Base-by-base conservation (phyloP, 2,797 vertebrate species). In the Streptopelia turtur region DNA sequence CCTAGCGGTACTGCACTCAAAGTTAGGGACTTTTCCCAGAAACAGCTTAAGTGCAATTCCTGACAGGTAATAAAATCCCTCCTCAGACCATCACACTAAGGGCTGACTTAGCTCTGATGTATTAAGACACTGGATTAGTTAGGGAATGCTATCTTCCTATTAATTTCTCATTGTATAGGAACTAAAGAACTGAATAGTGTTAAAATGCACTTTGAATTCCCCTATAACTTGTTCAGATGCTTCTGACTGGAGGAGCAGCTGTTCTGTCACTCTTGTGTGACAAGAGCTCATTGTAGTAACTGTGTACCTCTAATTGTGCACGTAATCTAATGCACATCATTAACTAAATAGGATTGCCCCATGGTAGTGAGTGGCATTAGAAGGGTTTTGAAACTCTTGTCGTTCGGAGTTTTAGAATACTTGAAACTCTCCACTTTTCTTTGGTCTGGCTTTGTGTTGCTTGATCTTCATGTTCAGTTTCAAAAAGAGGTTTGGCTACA, bases 341-440 rank as follows among this genome's bases (percentile, higher is more conserved):
- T 8, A 37, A 35, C 11, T 7, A 49, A 52, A 66, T 1, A 59
- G 28, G 24, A 70, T 24, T 66, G 35, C 39, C 35, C n/a, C 1
- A 0, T 31, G 64, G 47, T 55, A 72, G 3, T 13, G 16, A 0
- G 0, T 55, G 22, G 9, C 6, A 6, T 45, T 75, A 52, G 63
- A 79, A 53, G 21, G 6, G 20, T 11, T 75, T 83, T 71, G 72
- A 59, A 81, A 69, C 27, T 31, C 27, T 22, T 52, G 22, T 25
- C 43, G 37, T 53, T 91, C 81, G 2, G 7, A 20, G 18, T 30
- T 89, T 91, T 82, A 83, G 52, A 80, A 53, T 78, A 33, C 37
- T 30, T 41, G 41, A 78, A 76, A 49, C 59, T 72, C 43, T 82
- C 28, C 11, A 2, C 11, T 89, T 65, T 31, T 43, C 18, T 88